Conservation (phyloP, 2,797 vertebrate genomes). For the Delichon dasypus region DNA sequence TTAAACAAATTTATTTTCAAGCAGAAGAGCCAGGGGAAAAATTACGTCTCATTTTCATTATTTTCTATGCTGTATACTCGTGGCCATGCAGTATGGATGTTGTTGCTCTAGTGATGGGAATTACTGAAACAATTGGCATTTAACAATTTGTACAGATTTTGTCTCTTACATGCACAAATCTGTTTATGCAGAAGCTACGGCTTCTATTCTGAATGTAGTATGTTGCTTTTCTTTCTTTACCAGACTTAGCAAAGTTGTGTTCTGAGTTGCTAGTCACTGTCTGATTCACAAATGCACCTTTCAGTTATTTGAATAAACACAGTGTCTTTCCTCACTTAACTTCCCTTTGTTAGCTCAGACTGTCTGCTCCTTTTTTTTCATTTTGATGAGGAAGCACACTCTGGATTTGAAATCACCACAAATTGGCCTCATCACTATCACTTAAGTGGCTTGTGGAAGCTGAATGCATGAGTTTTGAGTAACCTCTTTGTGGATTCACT, state of each 20-base stretch:
- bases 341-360: constrained; percentile 14
- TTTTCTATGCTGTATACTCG: neutral
- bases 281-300: constrained; percentile 60
- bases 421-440: constrained; percentile 15
- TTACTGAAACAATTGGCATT: constrained; percentile 35
- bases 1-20: neutral
- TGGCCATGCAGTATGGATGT: constrained; percentile 23
- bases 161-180: constrained; percentile 44
- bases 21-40: neutral
- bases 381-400: constrained; percentile 40
- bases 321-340: constrained; percentile 16
- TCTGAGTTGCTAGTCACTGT: constrained; percentile 55
- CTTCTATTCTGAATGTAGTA: constrained; percentile 49
- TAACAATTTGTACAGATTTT: constrained; percentile 6
- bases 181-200: constrained; percentile 37
- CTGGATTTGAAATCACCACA: constrained; percentile 43
- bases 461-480: constrained; percentile 38
- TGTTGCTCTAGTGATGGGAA: neutral
- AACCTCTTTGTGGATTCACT: constrained; percentile 1
- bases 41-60: neutral
- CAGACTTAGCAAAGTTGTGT: constrained; percentile 20
- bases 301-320: constrained; percentile 42
- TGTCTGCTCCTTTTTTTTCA: constrained; percentile 12
- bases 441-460: constrained; percentile 43
- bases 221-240: constrained; percentile 50